Conservation (phyloP, 30 jellyfish, hydroid and myxozoan genomes). For the Sanderia malayensis region DNA sequence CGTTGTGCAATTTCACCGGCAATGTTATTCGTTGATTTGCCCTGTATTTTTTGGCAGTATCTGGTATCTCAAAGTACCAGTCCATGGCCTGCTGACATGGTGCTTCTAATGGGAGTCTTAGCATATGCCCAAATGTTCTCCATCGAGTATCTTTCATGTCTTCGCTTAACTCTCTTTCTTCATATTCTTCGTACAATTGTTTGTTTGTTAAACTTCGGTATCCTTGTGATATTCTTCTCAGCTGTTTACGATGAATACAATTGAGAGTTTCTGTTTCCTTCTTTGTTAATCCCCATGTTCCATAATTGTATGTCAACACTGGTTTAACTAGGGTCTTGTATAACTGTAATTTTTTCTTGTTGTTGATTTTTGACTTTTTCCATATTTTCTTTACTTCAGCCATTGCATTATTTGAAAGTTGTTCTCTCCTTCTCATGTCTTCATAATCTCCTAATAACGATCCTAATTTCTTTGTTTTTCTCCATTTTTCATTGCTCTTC, state of each 20-base stretch:
- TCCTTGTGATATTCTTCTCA: constrained; percentile 8
- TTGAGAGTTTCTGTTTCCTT: constrained; percentile 6
- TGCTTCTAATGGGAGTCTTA: constrained; percentile 3
- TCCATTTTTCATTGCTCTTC: too few species aligned
- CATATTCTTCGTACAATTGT: constrained; percentile 24
- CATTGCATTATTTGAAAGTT: too few species aligned
- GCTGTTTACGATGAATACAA: not conserved
- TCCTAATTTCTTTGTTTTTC: too few species aligned
- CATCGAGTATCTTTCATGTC: constrained; percentile 45
- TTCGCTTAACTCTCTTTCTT: constrained; percentile 35
- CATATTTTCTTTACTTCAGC: too few species aligned
- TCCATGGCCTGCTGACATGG: constrained; percentile 21
- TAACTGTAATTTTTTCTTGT: not conserved
- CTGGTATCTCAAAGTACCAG: not conserved
- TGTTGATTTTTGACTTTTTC: not conserved
- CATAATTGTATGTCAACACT: not conserved
- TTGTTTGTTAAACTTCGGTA: constrained; percentile 27
- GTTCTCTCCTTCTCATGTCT: too few species aligned
- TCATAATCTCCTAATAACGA: too few species aligned
- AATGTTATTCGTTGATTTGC: too few species aligned
- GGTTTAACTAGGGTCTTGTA: not conserved
- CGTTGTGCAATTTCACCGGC: too few species aligned
- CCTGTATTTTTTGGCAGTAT: not conserved
- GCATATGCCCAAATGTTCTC: constrained; percentile 41
- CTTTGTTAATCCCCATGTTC: too few species aligned